A percentile compares a stretch with the other conserved stretches of the same genome.
phyloP scores from a whole-genome alignment of 2,888 invertebrate species.

The Trichacis sp. region DNA sequence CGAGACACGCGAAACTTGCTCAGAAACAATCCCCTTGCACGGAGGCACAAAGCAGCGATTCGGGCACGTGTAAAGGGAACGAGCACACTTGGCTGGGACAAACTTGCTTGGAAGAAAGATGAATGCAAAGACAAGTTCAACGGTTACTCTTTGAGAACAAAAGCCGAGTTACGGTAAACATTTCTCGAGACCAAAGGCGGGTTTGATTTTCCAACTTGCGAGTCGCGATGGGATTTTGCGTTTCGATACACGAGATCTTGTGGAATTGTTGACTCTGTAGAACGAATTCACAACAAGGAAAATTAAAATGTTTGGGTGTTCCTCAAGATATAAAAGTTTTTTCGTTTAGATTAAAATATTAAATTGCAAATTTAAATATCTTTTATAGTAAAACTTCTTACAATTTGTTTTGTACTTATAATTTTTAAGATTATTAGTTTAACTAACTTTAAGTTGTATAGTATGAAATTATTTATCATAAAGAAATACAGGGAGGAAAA shows the following conservation, averaged over 20 bases:
- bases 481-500: slow-evolving; percentile 14
- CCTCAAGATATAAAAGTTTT: no score
- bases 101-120: neutral
- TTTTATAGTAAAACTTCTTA: neutral
- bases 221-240: no score
- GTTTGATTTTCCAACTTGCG: neutral
- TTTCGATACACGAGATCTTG: no score
- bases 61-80: neutral
- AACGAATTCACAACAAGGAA: no score
- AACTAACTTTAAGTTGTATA: neutral
- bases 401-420: neutral
- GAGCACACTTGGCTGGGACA: neutral
- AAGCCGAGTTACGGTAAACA: neutral
- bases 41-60: neutral
- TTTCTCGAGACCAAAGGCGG: neutral
- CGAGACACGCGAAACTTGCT: neutral
- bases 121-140: neutral
- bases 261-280: no score
- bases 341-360: slow-evolving; percentile 55
- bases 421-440: slow-evolving; percentile 18
- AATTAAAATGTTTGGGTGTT: no score
- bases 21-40: neutral
- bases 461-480: slow-evolving; percentile 4
- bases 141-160: neutral
- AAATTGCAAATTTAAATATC: slow-evolving; percentile 55